Evolutionary conservation across 2,888 invertebrate genomes (phyloP).

Genomic region (Lacanobia wlatinum): DNA sequence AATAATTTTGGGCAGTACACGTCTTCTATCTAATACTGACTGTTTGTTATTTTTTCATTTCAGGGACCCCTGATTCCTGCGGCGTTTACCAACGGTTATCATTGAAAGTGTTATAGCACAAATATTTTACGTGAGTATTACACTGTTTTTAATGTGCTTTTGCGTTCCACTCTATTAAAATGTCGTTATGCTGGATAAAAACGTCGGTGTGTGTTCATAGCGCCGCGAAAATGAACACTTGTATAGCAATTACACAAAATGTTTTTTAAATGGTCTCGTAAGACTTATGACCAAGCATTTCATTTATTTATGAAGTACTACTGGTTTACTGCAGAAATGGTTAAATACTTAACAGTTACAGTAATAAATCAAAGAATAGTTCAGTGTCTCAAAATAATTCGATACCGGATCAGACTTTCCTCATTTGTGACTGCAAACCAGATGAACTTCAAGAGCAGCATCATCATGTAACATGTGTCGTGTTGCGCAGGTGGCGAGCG

Average conservation of each 20-base stretch:
- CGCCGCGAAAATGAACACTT: conserved; percentile 76
- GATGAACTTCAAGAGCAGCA: background rate
- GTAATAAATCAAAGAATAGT: background rate
- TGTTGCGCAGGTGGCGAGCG: conserved; percentile 87
- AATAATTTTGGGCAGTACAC: conserved; percentile 66
- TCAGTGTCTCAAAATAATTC: background rate
- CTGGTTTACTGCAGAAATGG: background rate
- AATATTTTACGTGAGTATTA: conserved; percentile 90
- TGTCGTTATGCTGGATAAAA: conserved; percentile 82
- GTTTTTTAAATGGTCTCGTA: conserved; percentile 76
- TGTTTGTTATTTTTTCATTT: conserved; percentile 83
- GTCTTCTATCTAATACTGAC: conserved; percentile 59
- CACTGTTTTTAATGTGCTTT: conserved; percentile 75
- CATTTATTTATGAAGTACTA: conserved; percentile 29
- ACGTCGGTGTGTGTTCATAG: conserved; percentile 76
- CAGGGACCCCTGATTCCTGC: conserved; percentile 99
- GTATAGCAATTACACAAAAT: conserved; percentile 75
- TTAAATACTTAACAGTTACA: background rate
- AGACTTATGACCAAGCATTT: conserved; percentile 63
- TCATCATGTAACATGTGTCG: background rate
- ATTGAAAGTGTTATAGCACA: conserved; percentile 94
- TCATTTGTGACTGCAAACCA: background rate
- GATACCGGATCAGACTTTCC: too few species aligned
- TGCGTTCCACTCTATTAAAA: conserved; percentile 81
- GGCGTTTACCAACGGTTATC: conserved; percentile 99